Evolutionary conservation across 2,888 invertebrate genomes (phyloP).

Genomic region (Oligia strigilis): DNA sequence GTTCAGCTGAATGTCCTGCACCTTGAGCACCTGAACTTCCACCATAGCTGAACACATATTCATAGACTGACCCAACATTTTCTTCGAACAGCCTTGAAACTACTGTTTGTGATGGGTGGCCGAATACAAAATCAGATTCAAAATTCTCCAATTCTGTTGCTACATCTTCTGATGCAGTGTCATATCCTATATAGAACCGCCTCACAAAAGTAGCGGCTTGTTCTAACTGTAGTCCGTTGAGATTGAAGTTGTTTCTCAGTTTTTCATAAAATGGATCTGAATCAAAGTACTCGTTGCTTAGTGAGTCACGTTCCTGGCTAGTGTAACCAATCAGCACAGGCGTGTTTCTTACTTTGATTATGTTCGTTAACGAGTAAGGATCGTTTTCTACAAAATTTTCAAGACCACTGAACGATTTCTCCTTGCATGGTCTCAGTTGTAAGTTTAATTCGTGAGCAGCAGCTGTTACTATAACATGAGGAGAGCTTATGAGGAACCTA

Average conservation of each 20-base stretch:
- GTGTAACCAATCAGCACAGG: conserved; percentile 85
- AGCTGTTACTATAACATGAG: conserved; percentile 78
- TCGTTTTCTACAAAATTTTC: conserved; percentile 82
- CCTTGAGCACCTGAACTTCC: conserved; percentile 70
- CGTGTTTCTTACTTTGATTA: conserved; percentile 79
- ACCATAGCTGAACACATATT: conserved; percentile 83
- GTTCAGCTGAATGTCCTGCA: conserved; percentile 80
- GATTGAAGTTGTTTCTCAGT: conserved; percentile 79
- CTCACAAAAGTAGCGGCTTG: conserved; percentile 75
- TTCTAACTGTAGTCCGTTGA: conserved; percentile 74
- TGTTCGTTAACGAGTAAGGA: conserved; percentile 80
- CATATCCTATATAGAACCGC: conserved; percentile 86
- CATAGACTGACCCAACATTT: conserved; percentile 79
- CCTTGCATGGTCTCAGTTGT: conserved; percentile 81
- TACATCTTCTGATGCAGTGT: conserved; percentile 72
- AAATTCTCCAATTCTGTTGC: conserved; percentile 76
- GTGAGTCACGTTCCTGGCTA: conserved; percentile 73
- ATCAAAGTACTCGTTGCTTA: conserved; percentile 75
- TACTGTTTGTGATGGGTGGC: conserved; percentile 82
- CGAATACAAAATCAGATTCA: conserved; percentile 82
- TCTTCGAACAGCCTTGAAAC: conserved; percentile 78
- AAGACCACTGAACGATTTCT: conserved; percentile 83
- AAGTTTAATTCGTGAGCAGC: conserved; percentile 79
- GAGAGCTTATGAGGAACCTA: conserved; percentile 74
- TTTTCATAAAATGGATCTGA: conserved; percentile 80